Evolutionary conservation across 1,140 invertebrate genomes (phyloP).

Genomic region (Hermatobates lingyangjiaoensis): DNA sequence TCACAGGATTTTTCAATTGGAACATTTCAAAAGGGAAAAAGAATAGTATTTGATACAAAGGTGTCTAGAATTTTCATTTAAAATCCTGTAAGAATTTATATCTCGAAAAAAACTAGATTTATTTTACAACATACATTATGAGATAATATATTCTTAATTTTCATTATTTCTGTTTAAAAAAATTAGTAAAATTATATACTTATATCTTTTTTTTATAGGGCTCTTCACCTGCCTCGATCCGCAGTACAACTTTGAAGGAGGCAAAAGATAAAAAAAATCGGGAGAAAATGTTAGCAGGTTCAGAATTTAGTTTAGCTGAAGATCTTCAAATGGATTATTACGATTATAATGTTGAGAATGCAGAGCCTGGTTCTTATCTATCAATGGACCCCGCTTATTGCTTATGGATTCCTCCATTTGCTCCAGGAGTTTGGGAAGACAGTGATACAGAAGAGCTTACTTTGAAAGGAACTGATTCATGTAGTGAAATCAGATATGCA

Average conservation of each 20-base stretch:
- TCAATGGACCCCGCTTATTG: slow-evolving; percentile 73
- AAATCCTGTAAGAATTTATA: no score
- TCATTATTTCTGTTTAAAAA: no score
- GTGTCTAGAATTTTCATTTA: no score
- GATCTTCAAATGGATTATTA: slow-evolving; percentile 75
- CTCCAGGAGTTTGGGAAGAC: slow-evolving; percentile 19
- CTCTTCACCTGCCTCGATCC: slow-evolving; percentile 31
- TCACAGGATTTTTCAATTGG: no score
- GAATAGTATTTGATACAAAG: no score
- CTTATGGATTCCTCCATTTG: slow-evolving; percentile 66
- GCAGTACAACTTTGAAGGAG: slow-evolving; percentile 42
- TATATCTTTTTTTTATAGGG: slow-evolving; percentile 27
- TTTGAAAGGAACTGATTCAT: no score
- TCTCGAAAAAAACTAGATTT: no score
- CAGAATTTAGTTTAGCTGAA: slow-evolving; percentile 55
- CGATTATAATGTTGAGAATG: slow-evolving; percentile 64
- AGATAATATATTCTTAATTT: no score
- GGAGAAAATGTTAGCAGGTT: slow-evolving; percentile 44
- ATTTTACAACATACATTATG: no score
- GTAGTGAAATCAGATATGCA: no score
- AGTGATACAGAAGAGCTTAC: no score
- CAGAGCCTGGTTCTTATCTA: slow-evolving; percentile 59
- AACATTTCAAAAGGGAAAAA: no score
- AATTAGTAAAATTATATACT: background rate
- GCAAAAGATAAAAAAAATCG: slow-evolving; percentile 57